Conservation (phyloP, 2,888 invertebrate genomes). For the Philaethria dido region DNA sequence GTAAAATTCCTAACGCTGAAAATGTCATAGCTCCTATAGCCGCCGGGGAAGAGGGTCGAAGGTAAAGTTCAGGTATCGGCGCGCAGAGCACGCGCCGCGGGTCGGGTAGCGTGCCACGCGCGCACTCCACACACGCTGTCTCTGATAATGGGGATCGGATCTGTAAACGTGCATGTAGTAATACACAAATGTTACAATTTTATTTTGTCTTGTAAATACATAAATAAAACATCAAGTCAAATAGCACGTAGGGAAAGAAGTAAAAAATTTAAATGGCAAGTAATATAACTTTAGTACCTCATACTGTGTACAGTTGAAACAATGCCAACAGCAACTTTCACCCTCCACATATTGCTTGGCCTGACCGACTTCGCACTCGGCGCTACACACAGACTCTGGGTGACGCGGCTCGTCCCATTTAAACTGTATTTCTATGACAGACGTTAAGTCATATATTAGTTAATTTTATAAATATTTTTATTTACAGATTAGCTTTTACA, state of each 20-base stretch:
- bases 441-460: background rate
- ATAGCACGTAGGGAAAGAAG: background rate
- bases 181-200: background rate
- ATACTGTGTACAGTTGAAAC: slow-evolving; percentile 85
- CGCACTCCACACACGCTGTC: slow-evolving; percentile 91
- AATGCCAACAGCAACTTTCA: slow-evolving; percentile 97
- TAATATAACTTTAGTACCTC: slow-evolving; percentile 56
- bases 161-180: slow-evolving; percentile 69
- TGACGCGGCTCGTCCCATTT: slow-evolving; percentile 89
- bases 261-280: too few species aligned
- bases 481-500: too few species aligned
- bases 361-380: slow-evolving; percentile 94
- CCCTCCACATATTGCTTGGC: slow-evolving; percentile 96
- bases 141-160: slow-evolving; percentile 91
- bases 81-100: slow-evolving; percentile 88
- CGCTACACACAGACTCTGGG: slow-evolving; percentile 95
- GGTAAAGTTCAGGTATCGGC: slow-evolving; percentile 91
- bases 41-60: slow-evolving; percentile 91
- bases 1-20: slow-evolving; percentile 91
- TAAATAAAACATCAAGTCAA: background rate
- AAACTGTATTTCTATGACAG: slow-evolving; percentile 89
- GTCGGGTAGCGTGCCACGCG: slow-evolving; percentile 92
- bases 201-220: too few species aligned
- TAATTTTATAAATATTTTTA: background rate
- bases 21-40: slow-evolving; percentile 96